These are phyloP conservation scores for Melanotaenia boesemani DNA, from an alignment of 2,797 vertebrate species.

Conservation along the genomic window DNA sequence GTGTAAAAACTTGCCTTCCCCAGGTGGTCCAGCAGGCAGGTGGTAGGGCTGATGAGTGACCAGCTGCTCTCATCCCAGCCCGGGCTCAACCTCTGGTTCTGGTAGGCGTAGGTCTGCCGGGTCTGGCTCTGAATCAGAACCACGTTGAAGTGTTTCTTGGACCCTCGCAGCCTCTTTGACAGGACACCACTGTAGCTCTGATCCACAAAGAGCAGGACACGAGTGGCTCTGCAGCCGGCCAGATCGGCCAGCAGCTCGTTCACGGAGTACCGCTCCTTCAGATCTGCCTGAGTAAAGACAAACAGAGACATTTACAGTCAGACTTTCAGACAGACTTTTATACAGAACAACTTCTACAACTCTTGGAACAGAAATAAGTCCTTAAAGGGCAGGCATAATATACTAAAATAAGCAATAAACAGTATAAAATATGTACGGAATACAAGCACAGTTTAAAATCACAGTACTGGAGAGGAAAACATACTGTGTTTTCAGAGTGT, in stretches of 20 bases:
- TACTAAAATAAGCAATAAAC: too few species aligned
- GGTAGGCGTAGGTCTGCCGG: constrained; percentile 38
- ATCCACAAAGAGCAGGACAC: constrained; percentile 86
- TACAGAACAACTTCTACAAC: too few species aligned
- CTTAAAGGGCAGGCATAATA: too few species aligned
- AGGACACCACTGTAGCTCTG: constrained; percentile 85
- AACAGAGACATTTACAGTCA: not conserved
- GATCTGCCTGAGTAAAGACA: constrained; percentile 66
- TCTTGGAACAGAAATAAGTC: too few species aligned
- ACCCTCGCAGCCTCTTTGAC: constrained; percentile 81
- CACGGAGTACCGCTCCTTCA: constrained; percentile 74
- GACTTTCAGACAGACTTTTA: not conserved
- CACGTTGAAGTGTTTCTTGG: constrained; percentile 84
- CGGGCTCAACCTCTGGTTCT: constrained; percentile 43
- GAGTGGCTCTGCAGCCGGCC: constrained; percentile 82
- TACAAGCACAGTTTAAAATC: too few species aligned
- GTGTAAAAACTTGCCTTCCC: constrained; percentile 51
- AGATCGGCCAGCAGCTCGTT: constrained; percentile 78
- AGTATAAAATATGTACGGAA: too few species aligned
- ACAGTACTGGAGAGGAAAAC: too few species aligned
- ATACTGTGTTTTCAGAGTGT: too few species aligned
- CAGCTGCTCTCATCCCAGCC: constrained; percentile 69
- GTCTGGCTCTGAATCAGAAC: constrained; percentile 76
- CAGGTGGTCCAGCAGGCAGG: constrained; percentile 76
- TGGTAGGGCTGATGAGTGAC: constrained; percentile 63